phyloP scores from a whole-genome alignment of 2,797 vertebrate species.

The Squalus acanthias region DNA sequence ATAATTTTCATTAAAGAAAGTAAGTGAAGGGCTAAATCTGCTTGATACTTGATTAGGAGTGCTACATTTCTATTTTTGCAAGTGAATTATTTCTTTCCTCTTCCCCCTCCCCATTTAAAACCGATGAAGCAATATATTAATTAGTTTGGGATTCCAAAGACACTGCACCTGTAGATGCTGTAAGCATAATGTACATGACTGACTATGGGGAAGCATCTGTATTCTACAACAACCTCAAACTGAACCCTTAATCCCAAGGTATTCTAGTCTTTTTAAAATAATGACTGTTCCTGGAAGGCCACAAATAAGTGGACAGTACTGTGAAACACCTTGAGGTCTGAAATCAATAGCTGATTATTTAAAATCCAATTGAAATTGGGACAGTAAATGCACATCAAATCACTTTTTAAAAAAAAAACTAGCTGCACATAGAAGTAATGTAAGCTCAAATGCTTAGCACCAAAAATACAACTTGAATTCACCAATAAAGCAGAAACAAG shows the following conservation, averaged over 20 bases:
- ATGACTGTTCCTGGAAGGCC: too few species aligned
- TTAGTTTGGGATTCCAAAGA: background rate
- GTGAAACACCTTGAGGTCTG: background rate
- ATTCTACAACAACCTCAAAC: background rate
- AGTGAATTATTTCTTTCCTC: background rate
- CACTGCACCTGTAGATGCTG: background rate
- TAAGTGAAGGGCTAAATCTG: background rate
- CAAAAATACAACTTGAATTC: too few species aligned
- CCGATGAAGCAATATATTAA: background rate
- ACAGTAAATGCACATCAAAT: too few species aligned
- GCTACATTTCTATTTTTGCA: background rate
- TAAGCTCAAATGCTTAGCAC: too few species aligned
- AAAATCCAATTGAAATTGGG: background rate
- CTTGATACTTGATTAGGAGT: background rate
- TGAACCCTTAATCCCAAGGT: background rate
- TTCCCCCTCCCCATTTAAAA: background rate
- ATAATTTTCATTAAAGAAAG: background rate
- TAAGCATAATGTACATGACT: background rate
- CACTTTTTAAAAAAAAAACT: too few species aligned
- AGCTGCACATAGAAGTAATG: too few species aligned
- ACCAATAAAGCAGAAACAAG: background rate
- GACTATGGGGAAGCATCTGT: background rate
- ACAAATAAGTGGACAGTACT: background rate
- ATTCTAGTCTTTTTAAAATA: too few species aligned
- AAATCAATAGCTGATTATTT: background rate